Percentiles rank a stretch among this genome's conserved stretches.
Evolutionary conservation across 1,140 invertebrate genomes (phyloP).

Genomic region (Papilio polyxenes): DNA sequence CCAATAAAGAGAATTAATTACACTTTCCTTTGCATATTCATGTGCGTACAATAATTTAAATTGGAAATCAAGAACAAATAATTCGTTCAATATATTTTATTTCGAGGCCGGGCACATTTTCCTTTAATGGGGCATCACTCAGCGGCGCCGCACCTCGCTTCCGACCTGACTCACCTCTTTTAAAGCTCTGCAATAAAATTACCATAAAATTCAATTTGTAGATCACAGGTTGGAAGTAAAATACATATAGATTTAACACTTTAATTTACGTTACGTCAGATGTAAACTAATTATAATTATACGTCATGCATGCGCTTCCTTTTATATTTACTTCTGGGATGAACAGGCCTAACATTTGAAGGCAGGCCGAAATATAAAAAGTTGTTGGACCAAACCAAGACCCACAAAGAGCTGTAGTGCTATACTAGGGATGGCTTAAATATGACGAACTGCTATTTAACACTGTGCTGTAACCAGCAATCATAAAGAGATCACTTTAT

Average conservation of each 20-base stretch:
- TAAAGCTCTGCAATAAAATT: slow-evolving; percentile 29
- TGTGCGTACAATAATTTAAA: slow-evolving; percentile 20
- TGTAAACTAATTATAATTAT: no score
- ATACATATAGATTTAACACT: slow-evolving; percentile 1
- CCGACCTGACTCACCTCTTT: slow-evolving; percentile 24
- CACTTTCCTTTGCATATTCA: slow-evolving; percentile 1
- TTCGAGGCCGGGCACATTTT: slow-evolving; percentile 14
- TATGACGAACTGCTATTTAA: neutral
- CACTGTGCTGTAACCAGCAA: neutral
- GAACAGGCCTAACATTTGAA: neutral
- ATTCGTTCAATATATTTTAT: slow-evolving; percentile 14
- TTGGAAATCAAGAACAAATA: slow-evolving; percentile 24
- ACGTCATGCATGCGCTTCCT: no score
- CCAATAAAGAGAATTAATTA: neutral
- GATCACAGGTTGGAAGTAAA: slow-evolving; percentile 3
- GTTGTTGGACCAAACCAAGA: neutral
- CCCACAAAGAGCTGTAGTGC: neutral
- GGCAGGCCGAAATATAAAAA: neutral
- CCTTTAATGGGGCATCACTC: slow-evolving; percentile 24
- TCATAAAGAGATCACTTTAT: no score
- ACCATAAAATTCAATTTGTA: slow-evolving; percentile 28
- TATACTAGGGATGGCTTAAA: neutral
- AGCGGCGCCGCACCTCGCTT: slow-evolving; percentile 15
- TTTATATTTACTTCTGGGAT: neutral
- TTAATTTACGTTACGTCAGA: neutral